Evolutionary conservation across 2,888 invertebrate genomes (phyloP).

Genomic region (Phasia obesa): DNA sequence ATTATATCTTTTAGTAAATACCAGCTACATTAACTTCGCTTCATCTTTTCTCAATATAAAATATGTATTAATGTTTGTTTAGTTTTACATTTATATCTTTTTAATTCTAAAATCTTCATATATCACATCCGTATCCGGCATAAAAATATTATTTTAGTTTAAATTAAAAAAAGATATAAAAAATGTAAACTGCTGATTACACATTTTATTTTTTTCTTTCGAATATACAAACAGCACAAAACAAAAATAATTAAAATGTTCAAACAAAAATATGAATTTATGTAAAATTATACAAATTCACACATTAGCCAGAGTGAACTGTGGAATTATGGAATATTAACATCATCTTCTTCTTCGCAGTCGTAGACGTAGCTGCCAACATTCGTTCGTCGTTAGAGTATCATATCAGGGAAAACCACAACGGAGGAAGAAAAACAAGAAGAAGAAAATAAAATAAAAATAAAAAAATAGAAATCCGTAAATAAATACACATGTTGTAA

Average conservation of each 20-base stretch:
- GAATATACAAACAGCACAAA: constrained; percentile 34
- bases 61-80: constrained; percentile 4
- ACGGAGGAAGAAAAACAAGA: constrained; percentile 19
- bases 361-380: neutral
- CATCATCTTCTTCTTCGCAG: constrained; percentile 30
- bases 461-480: constrained; percentile 41
- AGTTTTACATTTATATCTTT: constrained; percentile 13
- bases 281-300: constrained; percentile 55
- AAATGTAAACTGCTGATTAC: constrained; percentile 26
- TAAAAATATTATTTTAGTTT: constrained; percentile 45
- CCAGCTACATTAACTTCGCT: too few relatives aligned
- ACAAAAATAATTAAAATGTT: constrained; percentile 9
- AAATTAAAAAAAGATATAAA: constrained; percentile 14
- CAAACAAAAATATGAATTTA: constrained; percentile 39
- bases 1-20: too few relatives aligned
- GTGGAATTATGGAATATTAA: constrained; percentile 34
- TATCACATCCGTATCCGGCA: constrained; percentile 70
- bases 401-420: constrained; percentile 46
- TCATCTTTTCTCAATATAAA: neutral
- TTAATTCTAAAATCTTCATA: constrained; percentile 58
- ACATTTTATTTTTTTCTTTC: constrained; percentile 1
- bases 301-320: constrained; percentile 53
- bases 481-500: constrained; percentile 56
- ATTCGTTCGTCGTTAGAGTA: neutral
- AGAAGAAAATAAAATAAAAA: too few relatives aligned